phyloP scores from a whole-genome alignment of 1,140 invertebrate species.

The Cotesia vestalis region DNA sequence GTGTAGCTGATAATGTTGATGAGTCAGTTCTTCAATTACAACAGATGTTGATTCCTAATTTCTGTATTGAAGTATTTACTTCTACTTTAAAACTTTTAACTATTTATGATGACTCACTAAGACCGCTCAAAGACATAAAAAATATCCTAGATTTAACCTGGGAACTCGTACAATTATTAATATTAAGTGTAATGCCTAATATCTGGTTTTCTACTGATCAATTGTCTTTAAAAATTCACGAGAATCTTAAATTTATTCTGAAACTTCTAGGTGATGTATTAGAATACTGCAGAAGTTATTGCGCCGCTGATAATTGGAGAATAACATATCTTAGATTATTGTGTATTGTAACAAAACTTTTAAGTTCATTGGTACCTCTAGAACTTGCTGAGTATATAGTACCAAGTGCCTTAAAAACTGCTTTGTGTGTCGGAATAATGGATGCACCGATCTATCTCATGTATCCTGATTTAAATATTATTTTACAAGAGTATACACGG shows the following conservation, averaged over 20 bases:
- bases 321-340: slow-evolving; percentile 54
- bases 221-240: slow-evolving; percentile 49
- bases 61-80: slow-evolving; percentile 64
- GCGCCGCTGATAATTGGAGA: slow-evolving; percentile 49
- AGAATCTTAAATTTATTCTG: slow-evolving; percentile 52
- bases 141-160: slow-evolving; percentile 48
- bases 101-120: slow-evolving; percentile 42
- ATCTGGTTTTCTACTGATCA: slow-evolving; percentile 55
- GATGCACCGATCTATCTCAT: slow-evolving; percentile 58
- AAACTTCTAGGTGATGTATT: slow-evolving; percentile 52
- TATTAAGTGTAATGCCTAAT: slow-evolving; percentile 52
- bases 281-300: slow-evolving; percentile 49
- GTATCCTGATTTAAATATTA: slow-evolving; percentile 48
- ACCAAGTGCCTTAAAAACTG: slow-evolving; percentile 51
- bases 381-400: slow-evolving; percentile 54
- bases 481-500: slow-evolving; percentile 53
- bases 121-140: slow-evolving; percentile 49
- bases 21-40: slow-evolving; percentile 58
- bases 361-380: slow-evolving; percentile 54
- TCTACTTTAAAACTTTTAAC: slow-evolving; percentile 54
- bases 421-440: slow-evolving; percentile 48
- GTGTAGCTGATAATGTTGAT: slow-evolving; percentile 51
- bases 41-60: slow-evolving; percentile 65
- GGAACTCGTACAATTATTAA: slow-evolving; percentile 54
- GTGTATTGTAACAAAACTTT: slow-evolving; percentile 49